These are phyloP conservation scores for Pygocentrus nattereri DNA, from an alignment of 2,797 vertebrate genomes.

Conservation along the genomic window DNA sequence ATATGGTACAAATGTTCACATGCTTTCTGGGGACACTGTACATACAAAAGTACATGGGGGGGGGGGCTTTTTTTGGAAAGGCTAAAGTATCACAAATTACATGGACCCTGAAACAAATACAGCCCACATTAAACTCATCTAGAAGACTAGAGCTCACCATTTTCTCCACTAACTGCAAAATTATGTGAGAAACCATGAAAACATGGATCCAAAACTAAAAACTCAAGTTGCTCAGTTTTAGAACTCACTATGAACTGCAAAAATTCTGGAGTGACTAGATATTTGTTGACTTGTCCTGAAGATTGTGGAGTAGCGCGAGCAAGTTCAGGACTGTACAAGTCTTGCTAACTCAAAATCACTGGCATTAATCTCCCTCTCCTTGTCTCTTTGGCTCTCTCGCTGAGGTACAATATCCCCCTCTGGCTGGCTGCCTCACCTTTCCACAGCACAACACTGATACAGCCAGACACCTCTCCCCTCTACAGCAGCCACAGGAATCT, in stretches of 20 bases:
- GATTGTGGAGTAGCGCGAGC: neutral
- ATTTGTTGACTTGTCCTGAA: neutral
- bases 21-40: too few relatives aligned
- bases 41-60: too few relatives aligned
- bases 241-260: too few relatives aligned
- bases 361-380: slow-evolving; percentile 30
- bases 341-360: slow-evolving; percentile 7
- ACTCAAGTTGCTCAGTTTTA: slow-evolving; percentile 12
- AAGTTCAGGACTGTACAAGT: neutral
- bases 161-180: neutral
- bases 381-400: neutral
- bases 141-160: too few relatives aligned
- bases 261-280: neutral
- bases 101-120: too few relatives aligned
- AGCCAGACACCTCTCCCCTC: slow-evolving; percentile 2
- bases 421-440: slow-evolving; percentile 10
- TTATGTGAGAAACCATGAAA: neutral
- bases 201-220: neutral
- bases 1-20: too few relatives aligned
- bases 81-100: too few relatives aligned
- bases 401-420: neutral
- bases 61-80: too few relatives aligned
- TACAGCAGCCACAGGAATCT: neutral
- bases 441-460: slow-evolving; percentile 23
- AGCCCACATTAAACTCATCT: too few relatives aligned